Evolutionary conservation across 2,113 vertebrate genomes (phyloP), one percentile per base, ranked within the genome.

Genomic region (Centropus unirufus): DNA sequence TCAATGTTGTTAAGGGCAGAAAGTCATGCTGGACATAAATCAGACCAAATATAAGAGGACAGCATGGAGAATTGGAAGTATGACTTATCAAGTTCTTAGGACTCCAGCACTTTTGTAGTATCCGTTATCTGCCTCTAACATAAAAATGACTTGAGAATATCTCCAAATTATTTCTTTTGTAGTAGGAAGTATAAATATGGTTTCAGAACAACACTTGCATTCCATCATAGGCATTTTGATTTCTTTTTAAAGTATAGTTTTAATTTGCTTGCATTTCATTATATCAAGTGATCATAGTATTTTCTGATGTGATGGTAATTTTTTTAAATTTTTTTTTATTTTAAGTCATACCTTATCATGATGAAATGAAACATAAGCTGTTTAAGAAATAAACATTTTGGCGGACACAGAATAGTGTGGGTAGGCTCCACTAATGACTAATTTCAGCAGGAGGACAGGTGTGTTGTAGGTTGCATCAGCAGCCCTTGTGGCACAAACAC

Each of bases 391-490:
- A 67, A 72, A 58, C 24, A 20, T 29, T 1, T 9, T 18, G 0
- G 4, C 39, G 66, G 3, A 4, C 4, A 1, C 9, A 0, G 11
- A 15, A 40, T 14, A 7, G 67, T 46, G 59, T 19, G 40, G 55
- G 85, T 23, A 27, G 34, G 54, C 47, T 69, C 23, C 21, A 17
- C n/a, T 55, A 5, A 1, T 30, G 47, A 54, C 76, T 29, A 4
- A 1, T 40, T 29, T 46, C 20, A 47, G 12, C 16, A 17, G 66
- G 55, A 22, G 70, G 62, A 24, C 89, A 85, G 90, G 77, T 85
- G 83, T 44, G 91, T 3, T 54, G 6, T 6, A 59, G 80, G 58
- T 20, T 83, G 15, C 75, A 27, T 30, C 82, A 84, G 77, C 94
- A 76, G 54, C 64, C 11, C 55, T 68, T 55, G 11, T 0, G 15